Evolutionary conservation across 1,140 invertebrate genomes (phyloP).

Genomic region (Achroia grisella): DNA sequence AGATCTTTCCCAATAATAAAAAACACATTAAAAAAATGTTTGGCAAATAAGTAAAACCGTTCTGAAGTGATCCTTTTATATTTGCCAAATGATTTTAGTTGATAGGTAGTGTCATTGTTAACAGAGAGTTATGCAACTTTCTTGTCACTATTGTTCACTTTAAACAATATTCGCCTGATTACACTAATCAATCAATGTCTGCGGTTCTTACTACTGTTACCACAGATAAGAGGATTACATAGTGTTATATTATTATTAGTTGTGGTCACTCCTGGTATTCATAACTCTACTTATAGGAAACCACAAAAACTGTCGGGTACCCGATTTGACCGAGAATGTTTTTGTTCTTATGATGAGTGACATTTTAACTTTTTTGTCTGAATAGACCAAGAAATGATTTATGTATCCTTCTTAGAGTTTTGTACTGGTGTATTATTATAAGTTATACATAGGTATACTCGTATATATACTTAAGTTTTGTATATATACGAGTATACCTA

Average conservation of each 20-base stretch:
- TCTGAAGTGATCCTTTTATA: too few relatives aligned
- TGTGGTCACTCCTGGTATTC: slow-evolving; percentile 25
- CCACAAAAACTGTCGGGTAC: slow-evolving; percentile 45
- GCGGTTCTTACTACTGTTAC: slow-evolving; percentile 24
- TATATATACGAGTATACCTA: too few relatives aligned
- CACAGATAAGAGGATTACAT: too few relatives aligned
- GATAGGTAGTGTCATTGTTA: too few relatives aligned
- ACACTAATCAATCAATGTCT: neutral
- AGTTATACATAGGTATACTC: neutral
- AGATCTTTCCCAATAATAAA: too few relatives aligned
- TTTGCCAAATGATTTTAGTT: too few relatives aligned
- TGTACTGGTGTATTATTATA: neutral
- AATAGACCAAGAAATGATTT: slow-evolving; percentile 6
- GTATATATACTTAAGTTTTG: too few relatives aligned
- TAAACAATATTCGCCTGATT: too few relatives aligned
- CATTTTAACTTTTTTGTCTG: slow-evolving; percentile 2
- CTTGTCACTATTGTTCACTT: too few relatives aligned
- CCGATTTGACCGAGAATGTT: slow-evolving; percentile 11
- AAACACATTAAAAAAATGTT: too few relatives aligned
- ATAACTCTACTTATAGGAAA: slow-evolving; percentile 13
- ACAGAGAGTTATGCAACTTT: too few relatives aligned
- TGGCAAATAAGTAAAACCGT: too few relatives aligned
- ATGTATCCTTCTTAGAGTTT: neutral
- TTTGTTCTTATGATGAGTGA: slow-evolving; percentile 14
- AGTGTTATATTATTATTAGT: slow-evolving; percentile 36